Evolutionary conservation across 2,113 vertebrate genomes (phyloP), one percentile per base, ranked within the genome.

Genomic region (Apeltes quadracus): DNA sequence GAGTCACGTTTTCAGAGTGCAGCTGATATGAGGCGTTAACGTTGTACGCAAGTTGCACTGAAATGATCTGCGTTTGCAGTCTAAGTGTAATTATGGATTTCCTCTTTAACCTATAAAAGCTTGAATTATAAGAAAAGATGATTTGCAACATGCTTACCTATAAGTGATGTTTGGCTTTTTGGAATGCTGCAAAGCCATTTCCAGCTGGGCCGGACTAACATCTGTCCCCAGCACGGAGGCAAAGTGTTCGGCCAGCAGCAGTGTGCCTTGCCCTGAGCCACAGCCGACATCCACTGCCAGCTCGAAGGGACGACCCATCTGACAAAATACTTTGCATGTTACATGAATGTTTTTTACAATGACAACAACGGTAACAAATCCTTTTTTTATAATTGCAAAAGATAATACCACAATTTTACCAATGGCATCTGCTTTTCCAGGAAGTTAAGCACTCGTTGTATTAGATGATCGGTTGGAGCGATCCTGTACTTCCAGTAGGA

Each of bases 251-350:
- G 92, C 92, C 46, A 97, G 88, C 27, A 93, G 83, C 12, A 54
- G 48, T 0, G 94, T 96, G 41, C 94, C 93, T 83, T 96, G 95
- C 4, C 95, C 95, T 0, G 95, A 93, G 3, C 95, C 95, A 2
- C 96, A 96, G 5, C 95, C 95, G 0, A 96, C 94, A 1, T 96
- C 95, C 86, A 94, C 92, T 0, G 92, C 94, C 72, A 96, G 82
- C 20, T 89, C 86, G 12, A 83, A 87, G 10, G 92, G 85, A 5
- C 32, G 41, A 11, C 18, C 71, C 43, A 77, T 84, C 94, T 95
- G 79, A 20, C 7, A 72, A 43, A 23, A 75, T 8, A 53, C 27
- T 7, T 1, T 10, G 41, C n/a, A 29, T 1, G 16, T 61, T 53
- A 16, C 3, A 14, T 55, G n/a, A 44, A 51, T 34, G 3, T 36